Evolutionary conservation across 2,113 vertebrate species (phyloP).

Genomic region (Malurus elegans): DNA sequence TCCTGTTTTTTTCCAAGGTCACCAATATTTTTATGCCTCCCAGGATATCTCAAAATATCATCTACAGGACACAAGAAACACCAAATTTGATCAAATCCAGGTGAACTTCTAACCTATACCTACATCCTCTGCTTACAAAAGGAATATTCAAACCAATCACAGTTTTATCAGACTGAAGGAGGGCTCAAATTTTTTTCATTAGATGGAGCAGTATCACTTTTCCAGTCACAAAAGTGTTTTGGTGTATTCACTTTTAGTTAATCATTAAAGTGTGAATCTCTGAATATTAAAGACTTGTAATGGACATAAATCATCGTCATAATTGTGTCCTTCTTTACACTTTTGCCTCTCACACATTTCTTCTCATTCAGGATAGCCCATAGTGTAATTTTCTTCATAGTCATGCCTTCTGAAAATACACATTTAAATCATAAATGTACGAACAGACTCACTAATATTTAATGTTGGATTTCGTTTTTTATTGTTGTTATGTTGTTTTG

Average conservation of each 20-base stretch:
- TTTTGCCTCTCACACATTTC: fast-evolving
- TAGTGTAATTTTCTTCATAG: background rate
- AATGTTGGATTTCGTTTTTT: background rate
- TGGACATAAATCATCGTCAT: too few species aligned
- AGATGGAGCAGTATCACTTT: background rate
- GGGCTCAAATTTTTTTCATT: background rate
- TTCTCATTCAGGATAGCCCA: background rate
- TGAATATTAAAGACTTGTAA: background rate
- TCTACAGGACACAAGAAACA: background rate
- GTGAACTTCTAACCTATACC: background rate
- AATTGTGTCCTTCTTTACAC: background rate
- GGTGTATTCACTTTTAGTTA: too few species aligned
- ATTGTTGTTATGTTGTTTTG: background rate
- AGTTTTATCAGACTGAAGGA: background rate
- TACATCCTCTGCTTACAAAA: background rate
- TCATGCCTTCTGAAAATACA: background rate
- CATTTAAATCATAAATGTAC: background rate
- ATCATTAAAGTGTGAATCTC: background rate
- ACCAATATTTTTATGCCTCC: background rate
- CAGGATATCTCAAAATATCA: background rate
- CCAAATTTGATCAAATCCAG: background rate
- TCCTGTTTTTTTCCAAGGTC: background rate
- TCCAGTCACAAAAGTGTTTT: background rate
- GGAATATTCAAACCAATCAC: background rate
- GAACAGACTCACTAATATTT: background rate